These are phyloP conservation scores for Drosophila aldrichi DNA, from an alignment of 2,888 invertebrate genomes.

Conservation along the genomic window DNA sequence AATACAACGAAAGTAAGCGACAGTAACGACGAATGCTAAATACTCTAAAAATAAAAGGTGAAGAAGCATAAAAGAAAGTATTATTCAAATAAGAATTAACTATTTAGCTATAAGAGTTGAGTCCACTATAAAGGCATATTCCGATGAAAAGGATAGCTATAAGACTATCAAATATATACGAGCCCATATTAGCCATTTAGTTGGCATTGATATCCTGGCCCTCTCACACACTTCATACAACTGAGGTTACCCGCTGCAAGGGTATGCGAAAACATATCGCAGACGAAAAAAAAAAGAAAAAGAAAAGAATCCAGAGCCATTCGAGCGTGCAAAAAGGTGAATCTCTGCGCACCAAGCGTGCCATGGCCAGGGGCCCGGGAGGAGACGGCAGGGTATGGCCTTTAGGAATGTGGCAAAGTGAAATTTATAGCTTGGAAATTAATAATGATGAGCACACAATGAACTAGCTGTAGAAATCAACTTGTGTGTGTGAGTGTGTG, in stretches of 20 bases:
- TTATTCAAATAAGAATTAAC: background rate
- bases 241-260: background rate
- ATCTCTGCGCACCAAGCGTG: slow-evolving; percentile 16
- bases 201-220: background rate
- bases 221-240: background rate
- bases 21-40: background rate
- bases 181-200: background rate
- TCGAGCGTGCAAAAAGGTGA: slow-evolving; percentile 74
- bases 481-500: slow-evolving; percentile 35
- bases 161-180: background rate
- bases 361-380: background rate
- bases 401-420: slow-evolving; percentile 77
- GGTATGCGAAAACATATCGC: slow-evolving; percentile 24
- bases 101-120: too few relatives aligned
- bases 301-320: slow-evolving; percentile 48
- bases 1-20: slow-evolving; percentile 47
- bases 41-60: background rate
- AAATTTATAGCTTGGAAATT: slow-evolving; percentile 80
- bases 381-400: slow-evolving; percentile 47
- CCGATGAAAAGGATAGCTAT: too few relatives aligned
- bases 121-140: background rate
- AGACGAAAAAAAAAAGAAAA: slow-evolving; percentile 23
- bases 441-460: slow-evolving; percentile 77
- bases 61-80: background rate
- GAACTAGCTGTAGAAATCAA: slow-evolving; percentile 65